These are phyloP conservation scores for Chrysolina haemoptera DNA, from an alignment of 2,888 invertebrate species.

Conservation along the genomic window DNA sequence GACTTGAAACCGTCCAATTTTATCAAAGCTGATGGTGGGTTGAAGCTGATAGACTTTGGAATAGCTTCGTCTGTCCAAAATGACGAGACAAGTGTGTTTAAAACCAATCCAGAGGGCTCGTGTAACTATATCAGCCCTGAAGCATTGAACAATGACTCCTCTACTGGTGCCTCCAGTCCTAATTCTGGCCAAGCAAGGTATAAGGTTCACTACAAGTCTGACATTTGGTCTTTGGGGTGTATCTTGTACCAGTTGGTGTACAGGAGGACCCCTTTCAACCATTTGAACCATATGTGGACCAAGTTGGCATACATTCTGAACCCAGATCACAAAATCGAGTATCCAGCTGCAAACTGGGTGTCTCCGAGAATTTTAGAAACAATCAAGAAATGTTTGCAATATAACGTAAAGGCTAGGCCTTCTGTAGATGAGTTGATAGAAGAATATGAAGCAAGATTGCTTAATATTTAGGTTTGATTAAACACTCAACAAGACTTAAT, in stretches of 20 bases:
- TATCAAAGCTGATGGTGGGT: constrained; percentile 84
- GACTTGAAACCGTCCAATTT: constrained; percentile 98
- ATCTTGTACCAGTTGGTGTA: constrained; percentile 95
- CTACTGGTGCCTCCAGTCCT: constrained; percentile 59
- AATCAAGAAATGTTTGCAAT: constrained; percentile 80
- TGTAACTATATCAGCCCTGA: constrained; percentile 98
- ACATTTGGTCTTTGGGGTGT: constrained; percentile 98
- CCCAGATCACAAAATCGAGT: constrained; percentile 79
- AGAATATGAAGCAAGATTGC: constrained; percentile 57
- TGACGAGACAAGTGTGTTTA: constrained; percentile 91
- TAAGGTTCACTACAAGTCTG: constrained; percentile 85
- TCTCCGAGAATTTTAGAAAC: constrained; percentile 76
- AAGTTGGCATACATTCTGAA: constrained; percentile 58
- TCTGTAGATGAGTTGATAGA: constrained; percentile 81
- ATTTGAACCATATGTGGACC: constrained; percentile 71
- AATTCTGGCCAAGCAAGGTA: constrained; percentile 68
- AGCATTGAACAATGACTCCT: constrained; percentile 80
- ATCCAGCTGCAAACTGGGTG: constrained; percentile 75
- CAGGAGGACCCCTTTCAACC: constrained; percentile 91
- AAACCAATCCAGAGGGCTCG: constrained; percentile 88
- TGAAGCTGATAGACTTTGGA: constrained; percentile 98
- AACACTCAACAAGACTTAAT: no score
- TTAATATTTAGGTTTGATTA: not conserved
- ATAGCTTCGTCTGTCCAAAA: constrained; percentile 90
- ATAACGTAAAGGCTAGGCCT: constrained; percentile 82